Evolutionary conservation across 2,888 invertebrate species (phyloP).

Genomic region (Antheraea yamamai): DNA sequence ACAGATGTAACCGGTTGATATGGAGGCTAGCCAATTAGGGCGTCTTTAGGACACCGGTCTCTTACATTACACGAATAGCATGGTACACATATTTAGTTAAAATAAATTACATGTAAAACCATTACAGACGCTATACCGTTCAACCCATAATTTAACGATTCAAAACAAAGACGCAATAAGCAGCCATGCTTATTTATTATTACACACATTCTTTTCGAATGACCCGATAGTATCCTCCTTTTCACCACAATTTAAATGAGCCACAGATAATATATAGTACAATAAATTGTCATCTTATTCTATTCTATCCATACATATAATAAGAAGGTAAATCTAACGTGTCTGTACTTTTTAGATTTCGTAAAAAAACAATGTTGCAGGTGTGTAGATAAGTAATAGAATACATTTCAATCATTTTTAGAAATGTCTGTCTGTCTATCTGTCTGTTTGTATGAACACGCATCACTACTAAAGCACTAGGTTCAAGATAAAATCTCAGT

Average conservation of each 20-base stretch:
- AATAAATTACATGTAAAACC: neutral
- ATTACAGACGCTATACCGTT: neutral
- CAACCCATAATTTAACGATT: neutral
- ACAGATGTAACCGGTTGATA: conserved; percentile 35
- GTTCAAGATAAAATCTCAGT: too few relatives aligned
- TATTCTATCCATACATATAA: too few relatives aligned
- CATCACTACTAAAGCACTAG: too few relatives aligned
- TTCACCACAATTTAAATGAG: neutral
- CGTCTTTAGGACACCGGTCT: conserved; percentile 11
- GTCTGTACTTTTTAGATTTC: too few relatives aligned
- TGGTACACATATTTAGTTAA: neutral
- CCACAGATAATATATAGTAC: neutral
- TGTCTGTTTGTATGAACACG: too few relatives aligned
- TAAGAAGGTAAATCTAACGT: too few relatives aligned
- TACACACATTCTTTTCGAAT: neutral
- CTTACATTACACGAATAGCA: neutral
- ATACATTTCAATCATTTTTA: too few relatives aligned
- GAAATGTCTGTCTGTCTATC: too few relatives aligned
- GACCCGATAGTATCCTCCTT: neutral
- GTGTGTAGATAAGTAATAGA: too few relatives aligned
- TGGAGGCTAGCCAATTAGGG: conserved; percentile 57
- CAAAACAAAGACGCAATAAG: neutral
- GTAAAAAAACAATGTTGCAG: too few relatives aligned
- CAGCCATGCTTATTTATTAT: neutral
- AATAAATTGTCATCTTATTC: neutral